Conservation (phyloP, 1,140 invertebrate genomes). For the fruit fly (Drosophila melanogaster) region Release_6_plus_ISO1_MT NT_033779.5:13740501-13741000, state of each 20-base stretch:
- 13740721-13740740: slow-evolving; percentile 12
- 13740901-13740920: slow-evolving; percentile 76
- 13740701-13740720: too few species aligned
- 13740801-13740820: slow-evolving; percentile 79
- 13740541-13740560: neutral
- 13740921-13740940: slow-evolving; percentile 35
- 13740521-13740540: slow-evolving; percentile 18
- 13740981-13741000: slow-evolving; percentile 13
- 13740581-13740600: slow-evolving; percentile 35
- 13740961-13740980: neutral
- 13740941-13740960: slow-evolving; percentile 15
- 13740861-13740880: slow-evolving; percentile 40
- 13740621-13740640: slow-evolving; percentile 79
- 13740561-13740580: slow-evolving; percentile 5
- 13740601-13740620: slow-evolving; percentile 57
- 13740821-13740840: slow-evolving; percentile 79
- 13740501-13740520: slow-evolving; percentile 50
- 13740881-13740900: slow-evolving; percentile 27
- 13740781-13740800: slow-evolving; percentile 63
- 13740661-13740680: neutral
- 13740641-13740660: slow-evolving; percentile 61
- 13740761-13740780: slow-evolving; percentile 73
- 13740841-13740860: slow-evolving; percentile 73
- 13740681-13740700: neutral
- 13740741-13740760: slow-evolving; percentile 32